A percentile compares a stretch with the other conserved stretches of the same genome.
Evolutionary conservation across 2,797 vertebrate genomes (phyloP).

Genomic region (Poeciliopsis paucimaculata): DNA sequence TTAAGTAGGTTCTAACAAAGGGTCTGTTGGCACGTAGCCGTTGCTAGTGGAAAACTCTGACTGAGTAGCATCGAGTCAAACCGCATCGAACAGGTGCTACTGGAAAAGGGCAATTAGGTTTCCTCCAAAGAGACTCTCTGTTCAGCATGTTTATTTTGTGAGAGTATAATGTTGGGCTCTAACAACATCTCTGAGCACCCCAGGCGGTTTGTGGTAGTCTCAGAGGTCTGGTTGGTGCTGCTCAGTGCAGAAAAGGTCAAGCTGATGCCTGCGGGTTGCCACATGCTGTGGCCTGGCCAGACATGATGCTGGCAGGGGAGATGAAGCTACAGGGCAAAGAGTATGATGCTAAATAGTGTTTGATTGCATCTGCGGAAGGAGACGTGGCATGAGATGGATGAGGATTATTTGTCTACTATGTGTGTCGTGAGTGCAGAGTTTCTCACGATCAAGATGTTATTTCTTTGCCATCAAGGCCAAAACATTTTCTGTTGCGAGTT

Average conservation of each 20-base stretch:
- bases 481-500: background rate
- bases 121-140: background rate
- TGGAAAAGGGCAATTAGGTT: background rate
- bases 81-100: too few relatives aligned
- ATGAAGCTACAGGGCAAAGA: conserved; percentile 12
- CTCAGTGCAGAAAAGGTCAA: conserved; percentile 65
- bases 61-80: background rate
- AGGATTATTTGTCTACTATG: background rate
- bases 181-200: conserved; percentile 5
- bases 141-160: conserved; percentile 23
- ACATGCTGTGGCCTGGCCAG: conserved; percentile 50
- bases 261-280: conserved; percentile 61
- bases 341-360: conserved; percentile 46
- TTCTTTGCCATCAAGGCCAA: background rate
- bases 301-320: conserved; percentile 46
- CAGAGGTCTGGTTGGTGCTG: conserved; percentile 44
- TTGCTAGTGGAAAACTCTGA: too few relatives aligned
- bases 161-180: conserved; percentile 18
- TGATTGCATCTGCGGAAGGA: conserved; percentile 30
- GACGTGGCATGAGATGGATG: background rate
- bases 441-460: background rate
- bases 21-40: too few relatives aligned
- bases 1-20: too few relatives aligned
- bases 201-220: conserved; percentile 39
- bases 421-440: background rate